phyloP scores from a whole-genome alignment of 2,888 invertebrate species.

The Magallana nippona region DNA sequence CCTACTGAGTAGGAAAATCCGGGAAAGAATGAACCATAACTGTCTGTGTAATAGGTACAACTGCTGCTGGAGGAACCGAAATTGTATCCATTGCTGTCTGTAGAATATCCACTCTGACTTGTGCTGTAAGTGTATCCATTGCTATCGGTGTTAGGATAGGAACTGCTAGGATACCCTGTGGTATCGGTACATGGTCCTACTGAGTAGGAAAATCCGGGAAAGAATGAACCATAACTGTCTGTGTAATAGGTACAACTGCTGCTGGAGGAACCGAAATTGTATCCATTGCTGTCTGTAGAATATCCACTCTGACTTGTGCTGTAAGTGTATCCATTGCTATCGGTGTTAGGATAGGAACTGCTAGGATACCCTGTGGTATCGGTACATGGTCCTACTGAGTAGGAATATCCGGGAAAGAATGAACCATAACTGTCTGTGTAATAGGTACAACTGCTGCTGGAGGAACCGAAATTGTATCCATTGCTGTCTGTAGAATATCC shows the following conservation, averaged over 20 bases:
- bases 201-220: background rate
- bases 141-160: background rate
- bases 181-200: constrained; percentile 16
- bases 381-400: no score
- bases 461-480: no score
- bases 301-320: background rate
- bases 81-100: no score
- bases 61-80: background rate
- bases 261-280: no score
- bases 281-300: background rate
- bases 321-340: no score
- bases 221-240: background rate
- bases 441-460: no score
- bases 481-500: no score
- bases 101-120: no score
- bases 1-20: background rate
- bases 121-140: background rate
- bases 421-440: no score
- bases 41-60: constrained; percentile 6
- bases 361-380: no score
- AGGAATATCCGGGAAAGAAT: no score
- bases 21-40: background rate
- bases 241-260: constrained; percentile 2
- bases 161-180: background rate
- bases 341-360: no score